A percentile compares a stretch with the other conserved stretches of the same genome.
Evolutionary conservation across 2,888 invertebrate species (phyloP).

Genomic region (Thecophora atra): DNA sequence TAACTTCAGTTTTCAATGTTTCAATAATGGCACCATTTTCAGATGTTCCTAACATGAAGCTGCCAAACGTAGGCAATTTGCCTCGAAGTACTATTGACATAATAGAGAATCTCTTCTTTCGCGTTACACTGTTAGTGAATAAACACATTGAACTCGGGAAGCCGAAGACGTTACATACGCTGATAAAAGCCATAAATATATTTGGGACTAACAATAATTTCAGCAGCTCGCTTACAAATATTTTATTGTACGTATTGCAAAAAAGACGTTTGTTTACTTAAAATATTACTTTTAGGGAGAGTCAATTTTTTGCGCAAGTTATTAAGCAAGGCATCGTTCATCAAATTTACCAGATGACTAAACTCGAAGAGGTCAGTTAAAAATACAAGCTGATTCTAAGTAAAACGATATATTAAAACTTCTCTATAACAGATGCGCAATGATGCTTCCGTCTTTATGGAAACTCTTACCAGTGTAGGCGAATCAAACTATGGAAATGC

Average conservation of each 20-base stretch:
- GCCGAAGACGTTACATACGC: constrained; percentile 59
- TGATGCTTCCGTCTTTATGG: constrained; percentile 59
- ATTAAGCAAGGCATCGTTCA: constrained; percentile 62
- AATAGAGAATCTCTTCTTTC: constrained; percentile 61
- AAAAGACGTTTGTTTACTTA: not conserved
- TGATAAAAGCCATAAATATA: constrained; percentile 60
- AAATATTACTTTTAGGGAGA: constrained; percentile 55
- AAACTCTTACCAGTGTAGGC: constrained; percentile 62
- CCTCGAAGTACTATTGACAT: constrained; percentile 57
- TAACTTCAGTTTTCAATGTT: not conserved
- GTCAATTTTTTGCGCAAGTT: constrained; percentile 64
- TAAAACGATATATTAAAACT: constrained; percentile 5
- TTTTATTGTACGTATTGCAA: constrained; percentile 56
- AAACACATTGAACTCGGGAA: constrained; percentile 61
- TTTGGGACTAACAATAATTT: constrained; percentile 62
- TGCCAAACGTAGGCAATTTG: constrained; percentile 49
- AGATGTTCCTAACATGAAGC: constrained; percentile 55
- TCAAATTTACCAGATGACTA: constrained; percentile 60
- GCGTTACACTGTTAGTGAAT: constrained; percentile 59
- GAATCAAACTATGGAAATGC: constrained; percentile 66
- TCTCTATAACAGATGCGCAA: constrained; percentile 54
- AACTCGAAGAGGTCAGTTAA: constrained; percentile 55
- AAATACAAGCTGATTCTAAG: not conserved
- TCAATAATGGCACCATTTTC: not conserved
- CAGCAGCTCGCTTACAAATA: constrained; percentile 60